phyloP scores from a whole-genome alignment of 2,888 invertebrate genomes.

The Macaria notata region DNA sequence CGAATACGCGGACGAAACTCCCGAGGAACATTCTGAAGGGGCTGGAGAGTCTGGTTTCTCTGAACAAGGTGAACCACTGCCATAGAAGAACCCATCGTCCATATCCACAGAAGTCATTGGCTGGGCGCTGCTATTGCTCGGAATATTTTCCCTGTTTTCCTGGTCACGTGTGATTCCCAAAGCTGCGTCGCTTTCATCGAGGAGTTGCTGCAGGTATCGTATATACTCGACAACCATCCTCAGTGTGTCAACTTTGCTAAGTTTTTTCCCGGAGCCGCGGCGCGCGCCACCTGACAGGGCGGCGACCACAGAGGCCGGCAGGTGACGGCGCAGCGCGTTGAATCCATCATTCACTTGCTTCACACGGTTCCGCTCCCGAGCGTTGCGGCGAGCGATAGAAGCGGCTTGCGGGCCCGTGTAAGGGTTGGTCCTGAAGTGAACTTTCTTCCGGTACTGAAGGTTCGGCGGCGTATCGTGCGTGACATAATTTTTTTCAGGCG shows the following conservation, averaged over 20 bases:
- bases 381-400: slow-evolving; percentile 95
- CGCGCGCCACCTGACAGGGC: slow-evolving; percentile 85
- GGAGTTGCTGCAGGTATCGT: slow-evolving; percentile 89
- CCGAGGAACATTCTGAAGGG: slow-evolving; percentile 86
- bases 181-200: slow-evolving; percentile 87
- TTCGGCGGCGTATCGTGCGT: slow-evolving; percentile 79
- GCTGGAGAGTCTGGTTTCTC: slow-evolving; percentile 88
- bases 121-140: slow-evolving; percentile 53
- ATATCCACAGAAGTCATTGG: slow-evolving; percentile 74
- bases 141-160: slow-evolving; percentile 75
- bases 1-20: slow-evolving; percentile 77
- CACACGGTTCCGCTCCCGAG: slow-evolving; percentile 96
- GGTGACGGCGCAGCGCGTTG: slow-evolving; percentile 92
- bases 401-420: slow-evolving; percentile 88
- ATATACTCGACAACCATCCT: slow-evolving; percentile 96
- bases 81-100: slow-evolving; percentile 78
- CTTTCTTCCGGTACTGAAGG: slow-evolving; percentile 87
- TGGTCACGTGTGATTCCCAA: slow-evolving; percentile 72
- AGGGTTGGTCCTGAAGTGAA: slow-evolving; percentile 85
- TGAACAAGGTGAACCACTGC: slow-evolving; percentile 83
- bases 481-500: slow-evolving; percentile 81
- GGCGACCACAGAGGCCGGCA: slow-evolving; percentile 91
- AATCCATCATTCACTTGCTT: slow-evolving; percentile 98
- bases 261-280: slow-evolving; percentile 91
- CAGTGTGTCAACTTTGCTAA: slow-evolving; percentile 95